Conservation (phyloP, 2,888 invertebrate genomes). For the Lycocerus yunnanus region DNA sequence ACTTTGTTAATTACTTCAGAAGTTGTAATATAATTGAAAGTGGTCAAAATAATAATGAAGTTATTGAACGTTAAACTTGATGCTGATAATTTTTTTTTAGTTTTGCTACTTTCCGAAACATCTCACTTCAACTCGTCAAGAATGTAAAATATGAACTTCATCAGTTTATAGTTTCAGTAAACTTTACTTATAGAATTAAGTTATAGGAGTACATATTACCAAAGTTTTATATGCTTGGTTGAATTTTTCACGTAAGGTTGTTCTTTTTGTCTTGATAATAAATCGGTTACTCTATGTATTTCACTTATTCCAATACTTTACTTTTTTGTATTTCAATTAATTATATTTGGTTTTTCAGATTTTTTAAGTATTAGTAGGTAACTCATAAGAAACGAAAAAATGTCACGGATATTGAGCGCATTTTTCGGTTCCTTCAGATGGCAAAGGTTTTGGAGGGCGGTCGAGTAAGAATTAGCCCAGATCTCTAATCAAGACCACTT, state of each 20-base stretch:
- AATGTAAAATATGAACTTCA: background rate
- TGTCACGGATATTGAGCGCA: too few relatives aligned
- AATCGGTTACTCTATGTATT: too few relatives aligned
- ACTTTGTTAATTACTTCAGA: slow-evolving; percentile 27
- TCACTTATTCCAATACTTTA: too few relatives aligned
- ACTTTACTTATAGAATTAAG: background rate
- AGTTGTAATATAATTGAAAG: slow-evolving; percentile 15
- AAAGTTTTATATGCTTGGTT: background rate
- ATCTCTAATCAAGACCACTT: too few relatives aligned
- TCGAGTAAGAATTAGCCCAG: too few relatives aligned
- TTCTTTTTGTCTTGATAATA: too few relatives aligned
- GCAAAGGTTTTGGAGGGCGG: too few relatives aligned
- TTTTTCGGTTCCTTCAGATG: too few relatives aligned
- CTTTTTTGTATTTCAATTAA: too few relatives aligned
- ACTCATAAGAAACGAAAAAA: too few relatives aligned
- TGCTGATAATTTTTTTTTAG: background rate
- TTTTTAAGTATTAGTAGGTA: too few relatives aligned
- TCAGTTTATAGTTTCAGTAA: background rate
- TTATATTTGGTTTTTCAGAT: too few relatives aligned
- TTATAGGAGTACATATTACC: background rate
- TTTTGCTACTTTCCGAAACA: background rate
- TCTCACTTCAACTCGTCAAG: background rate
- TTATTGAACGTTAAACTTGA: slow-evolving; percentile 8
- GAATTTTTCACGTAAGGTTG: background rate
- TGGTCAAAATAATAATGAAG: slow-evolving; percentile 15